phyloP scores from a whole-genome alignment of 2,888 invertebrate species.

The Drosophila rellima region DNA sequence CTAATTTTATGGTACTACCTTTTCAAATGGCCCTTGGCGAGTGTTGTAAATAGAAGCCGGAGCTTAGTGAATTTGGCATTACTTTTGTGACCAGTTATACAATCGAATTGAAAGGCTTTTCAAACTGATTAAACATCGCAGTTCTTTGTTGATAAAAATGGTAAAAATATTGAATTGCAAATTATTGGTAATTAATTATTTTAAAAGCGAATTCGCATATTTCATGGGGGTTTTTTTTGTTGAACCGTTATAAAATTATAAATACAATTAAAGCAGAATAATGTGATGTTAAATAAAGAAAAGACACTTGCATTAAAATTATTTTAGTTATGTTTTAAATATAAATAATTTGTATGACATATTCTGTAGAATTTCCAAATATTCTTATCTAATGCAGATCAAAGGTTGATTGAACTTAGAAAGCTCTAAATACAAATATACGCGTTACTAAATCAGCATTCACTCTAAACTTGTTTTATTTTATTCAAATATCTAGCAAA shows the following conservation, averaged over 20 bases:
- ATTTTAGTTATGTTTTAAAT: neutral
- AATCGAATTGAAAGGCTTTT: conserved; percentile 37
- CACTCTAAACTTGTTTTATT: conserved; percentile 37
- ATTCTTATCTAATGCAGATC: neutral
- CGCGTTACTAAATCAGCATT: neutral
- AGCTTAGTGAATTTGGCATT: conserved; percentile 51
- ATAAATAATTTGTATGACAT: neutral
- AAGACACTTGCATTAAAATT: too few relatives aligned
- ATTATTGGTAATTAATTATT: conserved; percentile 18
- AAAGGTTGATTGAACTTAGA: conserved; percentile 66
- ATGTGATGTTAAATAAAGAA: neutral
- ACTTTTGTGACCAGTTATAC: conserved; percentile 43
- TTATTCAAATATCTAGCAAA: conserved; percentile 26
- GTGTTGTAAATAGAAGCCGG: conserved; percentile 40
- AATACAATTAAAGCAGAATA: neutral
- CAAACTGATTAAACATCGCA: conserved; percentile 21
- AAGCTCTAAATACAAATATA: conserved; percentile 32
- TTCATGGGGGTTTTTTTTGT: neutral
- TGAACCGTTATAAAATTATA: neutral
- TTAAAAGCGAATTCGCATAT: conserved; percentile 7
- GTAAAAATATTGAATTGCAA: conserved; percentile 15
- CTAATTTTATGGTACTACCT: conserved; percentile 58
- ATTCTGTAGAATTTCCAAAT: conserved; percentile 1
- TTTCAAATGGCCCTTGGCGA: conserved; percentile 37
- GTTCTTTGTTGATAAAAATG: conserved; percentile 40